A percentile compares a stretch with the other conserved stretches of the same genome.
Evolutionary conservation across 2,797 vertebrate genomes (phyloP).

Genomic region (Crenuchus spilurus): DNA sequence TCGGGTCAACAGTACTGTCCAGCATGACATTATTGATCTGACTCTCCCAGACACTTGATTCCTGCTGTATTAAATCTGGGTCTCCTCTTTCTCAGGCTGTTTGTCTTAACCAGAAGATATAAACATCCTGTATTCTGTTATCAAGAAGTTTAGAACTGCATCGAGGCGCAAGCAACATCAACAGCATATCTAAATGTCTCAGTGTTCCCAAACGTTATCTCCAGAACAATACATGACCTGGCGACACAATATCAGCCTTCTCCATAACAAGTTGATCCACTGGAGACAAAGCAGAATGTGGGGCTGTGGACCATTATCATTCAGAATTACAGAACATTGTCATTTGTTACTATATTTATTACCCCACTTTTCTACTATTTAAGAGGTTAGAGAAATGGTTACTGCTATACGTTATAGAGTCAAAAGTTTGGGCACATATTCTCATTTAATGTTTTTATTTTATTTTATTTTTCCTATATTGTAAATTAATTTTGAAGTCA

Average conservation of each 20-base stretch:
- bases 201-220: conserved; percentile 37
- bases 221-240: conserved; percentile 17
- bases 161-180: conserved; percentile 4
- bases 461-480: too few relatives aligned
- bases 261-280: conserved; percentile 40
- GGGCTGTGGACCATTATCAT: not conserved
- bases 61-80: not conserved
- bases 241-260: conserved; percentile 45
- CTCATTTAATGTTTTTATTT: too few relatives aligned
- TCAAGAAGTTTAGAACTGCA: conserved; percentile 1
- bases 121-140: conserved; percentile 32
- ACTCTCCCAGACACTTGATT: not conserved
- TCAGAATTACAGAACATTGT: too few relatives aligned
- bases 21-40: conserved; percentile 17
- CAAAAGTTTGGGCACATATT: too few relatives aligned
- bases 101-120: not conserved
- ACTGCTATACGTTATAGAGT: too few relatives aligned
- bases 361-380: too few relatives aligned
- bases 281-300: conserved; percentile 36
- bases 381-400: too few relatives aligned
- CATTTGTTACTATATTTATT: too few relatives aligned
- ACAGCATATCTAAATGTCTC: conserved; percentile 37
- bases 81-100: not conserved
- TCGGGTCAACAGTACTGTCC: not conserved
- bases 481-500: too few relatives aligned